These are phyloP conservation scores for Brachionus sp. DNA, from an alignment of 1,140 invertebrate genomes.

Conservation along the genomic window DNA sequence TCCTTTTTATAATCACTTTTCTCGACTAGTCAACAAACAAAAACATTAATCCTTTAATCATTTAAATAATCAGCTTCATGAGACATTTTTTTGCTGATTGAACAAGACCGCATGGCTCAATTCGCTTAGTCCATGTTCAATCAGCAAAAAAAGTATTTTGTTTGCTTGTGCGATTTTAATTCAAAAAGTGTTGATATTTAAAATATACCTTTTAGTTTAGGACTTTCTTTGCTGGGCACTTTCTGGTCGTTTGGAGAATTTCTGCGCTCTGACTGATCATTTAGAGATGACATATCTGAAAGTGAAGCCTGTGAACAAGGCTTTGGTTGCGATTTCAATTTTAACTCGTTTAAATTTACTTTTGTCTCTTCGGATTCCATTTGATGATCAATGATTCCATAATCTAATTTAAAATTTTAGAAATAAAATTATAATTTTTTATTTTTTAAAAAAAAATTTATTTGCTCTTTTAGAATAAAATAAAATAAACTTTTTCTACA, in stretches of 20 bases:
- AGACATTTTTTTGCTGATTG: neutral
- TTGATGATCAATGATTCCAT: neutral
- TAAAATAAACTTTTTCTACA: too few relatives aligned
- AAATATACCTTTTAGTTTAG: neutral
- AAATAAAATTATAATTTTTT: neutral
- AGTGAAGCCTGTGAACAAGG: neutral
- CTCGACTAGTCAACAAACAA: neutral
- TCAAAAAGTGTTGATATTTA: neutral
- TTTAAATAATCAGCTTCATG: neutral
- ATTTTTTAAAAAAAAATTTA: too few relatives aligned
- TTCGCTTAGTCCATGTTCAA: neutral
- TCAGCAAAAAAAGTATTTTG: neutral
- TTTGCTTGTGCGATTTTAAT: neutral
- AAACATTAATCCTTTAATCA: conserved; percentile 10
- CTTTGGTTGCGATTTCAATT: neutral
- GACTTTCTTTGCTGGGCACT: neutral
- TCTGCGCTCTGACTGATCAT: neutral
- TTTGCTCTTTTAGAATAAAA: too few relatives aligned
- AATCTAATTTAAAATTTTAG: neutral
- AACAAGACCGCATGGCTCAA: neutral
- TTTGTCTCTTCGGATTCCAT: neutral
- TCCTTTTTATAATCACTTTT: neutral
- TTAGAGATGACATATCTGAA: neutral
- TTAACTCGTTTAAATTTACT: neutral
- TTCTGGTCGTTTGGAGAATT: neutral